Percentiles rank a stretch among this genome's conserved stretches.
phyloP scores from a whole-genome alignment of 2,888 invertebrate genomes.

The Trissoscelio sp. region DNA sequence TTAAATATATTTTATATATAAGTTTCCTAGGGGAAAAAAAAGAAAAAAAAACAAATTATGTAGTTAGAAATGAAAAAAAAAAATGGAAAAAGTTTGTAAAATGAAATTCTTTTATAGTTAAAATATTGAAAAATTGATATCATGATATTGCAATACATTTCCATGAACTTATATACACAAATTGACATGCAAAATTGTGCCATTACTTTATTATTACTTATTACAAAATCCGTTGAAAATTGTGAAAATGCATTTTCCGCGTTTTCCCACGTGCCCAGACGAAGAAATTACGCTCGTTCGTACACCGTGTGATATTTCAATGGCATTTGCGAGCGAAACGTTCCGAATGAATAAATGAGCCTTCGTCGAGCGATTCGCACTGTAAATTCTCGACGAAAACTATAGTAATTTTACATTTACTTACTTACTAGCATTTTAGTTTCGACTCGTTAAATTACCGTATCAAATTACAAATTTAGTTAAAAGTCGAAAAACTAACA shows the following conservation, averaged over 20 bases:
- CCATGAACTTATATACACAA: not conserved
- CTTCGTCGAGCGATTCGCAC: not conserved
- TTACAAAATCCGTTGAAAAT: not conserved
- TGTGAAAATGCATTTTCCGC: conserved; percentile 19
- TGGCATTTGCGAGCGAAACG: conserved; percentile 36
- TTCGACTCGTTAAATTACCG: not conserved
- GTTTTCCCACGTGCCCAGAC: conserved; percentile 20
- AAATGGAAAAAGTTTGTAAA: no score
- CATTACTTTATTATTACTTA: not conserved
- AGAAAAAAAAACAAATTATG: no score
- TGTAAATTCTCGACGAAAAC: conserved; percentile 3
- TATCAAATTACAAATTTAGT: not conserved
- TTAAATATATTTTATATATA: no score
- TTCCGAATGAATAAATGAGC: conserved; percentile 27
- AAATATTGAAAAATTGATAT: no score
- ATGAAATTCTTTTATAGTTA: no score
- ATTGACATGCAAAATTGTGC: not conserved
- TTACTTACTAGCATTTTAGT: not conserved
- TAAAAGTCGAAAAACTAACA: not conserved
- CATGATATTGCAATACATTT: no score
- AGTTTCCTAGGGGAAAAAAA: conserved; percentile 62
- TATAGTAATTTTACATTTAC: conserved; percentile 1
- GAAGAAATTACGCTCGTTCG: conserved; percentile 6
- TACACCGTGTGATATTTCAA: conserved; percentile 32
- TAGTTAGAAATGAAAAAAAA: no score